Evolutionary conservation across 1,140 invertebrate species (phyloP), one percentile per base, ranked within the genome.

Genomic region (Drosophila lacertosa): DNA sequence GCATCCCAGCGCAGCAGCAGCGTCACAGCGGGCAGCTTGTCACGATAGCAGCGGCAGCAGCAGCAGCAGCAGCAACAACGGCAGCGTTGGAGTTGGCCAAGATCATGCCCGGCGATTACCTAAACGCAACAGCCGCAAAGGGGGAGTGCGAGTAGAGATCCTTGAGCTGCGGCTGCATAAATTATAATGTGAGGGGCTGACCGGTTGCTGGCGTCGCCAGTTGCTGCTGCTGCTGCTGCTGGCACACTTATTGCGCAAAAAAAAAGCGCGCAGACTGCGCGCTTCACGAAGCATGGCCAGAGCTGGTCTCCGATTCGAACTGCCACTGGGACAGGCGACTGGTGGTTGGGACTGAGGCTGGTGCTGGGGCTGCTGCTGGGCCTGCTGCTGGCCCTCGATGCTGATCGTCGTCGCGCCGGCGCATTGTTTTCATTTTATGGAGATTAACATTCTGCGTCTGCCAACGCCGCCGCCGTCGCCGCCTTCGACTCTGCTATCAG

Each of bases 341-440:
- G 32, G 26, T 11, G 47, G 39, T 13, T 51, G 5, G 29, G 20
- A 7, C 18, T 37, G 32, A 16, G 20, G 9, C 24, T 40, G 47
- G 13, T 29, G 39, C 15, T 58, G 59, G 35, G 3, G 5, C 24
- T 6, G 24, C 0, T 5, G 29, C 16, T 33, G 26, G 39, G 18
- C n/a, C 22, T 37, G 45, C 22, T 44, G 26, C 15, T 58, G 60
- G 47, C 44, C 33, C 42, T 54, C 51, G 51, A 40, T 54, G 35
- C 51, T 15, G 51, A 55, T 65, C 58, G 50, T 57, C 69, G 63
- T 84, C 63, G 82, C 82, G 80, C 80, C 77, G 82, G 77, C 82
- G 82, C 82, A 88, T 88, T 88, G 82, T 88, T 88, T 88, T 82
- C 82, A 82, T 88, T 88, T 88, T 88, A 88, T 88, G 82, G 82